Conservation (phyloP, 2,888 invertebrate genomes). For the Timema podura region DNA sequence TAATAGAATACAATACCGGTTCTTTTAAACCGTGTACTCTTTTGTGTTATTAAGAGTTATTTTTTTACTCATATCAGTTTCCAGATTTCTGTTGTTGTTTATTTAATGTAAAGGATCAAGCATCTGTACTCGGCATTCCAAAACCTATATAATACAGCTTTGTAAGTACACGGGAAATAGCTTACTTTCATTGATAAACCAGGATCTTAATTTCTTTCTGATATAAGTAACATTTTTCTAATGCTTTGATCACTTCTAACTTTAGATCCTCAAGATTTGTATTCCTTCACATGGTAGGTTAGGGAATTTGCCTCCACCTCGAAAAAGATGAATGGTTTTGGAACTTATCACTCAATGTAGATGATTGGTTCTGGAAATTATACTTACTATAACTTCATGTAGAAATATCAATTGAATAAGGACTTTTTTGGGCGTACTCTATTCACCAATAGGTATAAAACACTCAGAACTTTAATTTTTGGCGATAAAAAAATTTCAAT, state of each 20-base stretch:
- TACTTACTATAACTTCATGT: too few species aligned
- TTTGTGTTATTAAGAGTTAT: slow-evolving; percentile 6
- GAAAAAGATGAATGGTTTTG: too few species aligned
- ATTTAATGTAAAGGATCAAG: background rate
- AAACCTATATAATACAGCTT: background rate
- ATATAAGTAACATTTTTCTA: background rate
- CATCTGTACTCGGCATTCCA: background rate
- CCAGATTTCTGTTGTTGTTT: background rate
- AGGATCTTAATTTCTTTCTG: background rate
- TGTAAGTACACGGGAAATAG: background rate
- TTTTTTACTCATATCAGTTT: background rate
- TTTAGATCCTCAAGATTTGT: too few species aligned
- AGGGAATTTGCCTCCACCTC: too few species aligned
- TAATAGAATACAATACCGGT: background rate
- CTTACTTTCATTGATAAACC: background rate
- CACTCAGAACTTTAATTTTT: too few species aligned
- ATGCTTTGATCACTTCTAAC: background rate
- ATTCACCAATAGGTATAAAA: too few species aligned
- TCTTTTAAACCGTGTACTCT: background rate
- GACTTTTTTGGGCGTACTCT: too few species aligned
- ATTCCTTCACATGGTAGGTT: too few species aligned
- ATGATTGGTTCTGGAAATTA: too few species aligned
- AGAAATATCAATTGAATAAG: too few species aligned
- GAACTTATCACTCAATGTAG: too few species aligned
- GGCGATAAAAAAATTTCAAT: too few species aligned